Evolutionary conservation across 2,113 vertebrate species (phyloP).

Genomic region (Scophthalmus maximus): DNA sequence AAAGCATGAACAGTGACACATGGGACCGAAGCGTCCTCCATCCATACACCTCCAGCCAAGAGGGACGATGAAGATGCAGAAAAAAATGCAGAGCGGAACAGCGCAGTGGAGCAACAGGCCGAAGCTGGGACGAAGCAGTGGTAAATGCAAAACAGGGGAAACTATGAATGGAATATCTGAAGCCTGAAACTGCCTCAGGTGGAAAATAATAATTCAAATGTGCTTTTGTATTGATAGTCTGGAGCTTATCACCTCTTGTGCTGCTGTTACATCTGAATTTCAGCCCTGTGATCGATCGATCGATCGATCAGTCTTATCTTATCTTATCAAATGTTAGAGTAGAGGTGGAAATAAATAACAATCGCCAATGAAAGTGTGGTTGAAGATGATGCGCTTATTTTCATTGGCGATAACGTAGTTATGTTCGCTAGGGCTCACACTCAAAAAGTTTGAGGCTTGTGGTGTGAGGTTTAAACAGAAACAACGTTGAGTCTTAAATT

Average conservation of each 20-base stretch:
- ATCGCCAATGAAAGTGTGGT: too few relatives aligned
- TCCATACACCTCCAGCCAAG: constrained; percentile 45
- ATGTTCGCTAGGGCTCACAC: too few relatives aligned
- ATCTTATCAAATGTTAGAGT: too few relatives aligned
- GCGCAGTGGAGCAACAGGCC: constrained; percentile 21
- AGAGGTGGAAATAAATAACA: too few relatives aligned
- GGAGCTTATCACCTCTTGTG: constrained; percentile 2
- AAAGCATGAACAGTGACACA: constrained; percentile 69
- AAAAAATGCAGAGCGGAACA: constrained; percentile 38
- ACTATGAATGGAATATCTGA: constrained; percentile 16
- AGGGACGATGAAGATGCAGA: constrained; percentile 55
- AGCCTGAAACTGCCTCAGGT: constrained; percentile 25
- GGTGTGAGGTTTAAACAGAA: too few relatives aligned
- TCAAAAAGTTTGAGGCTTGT: too few relatives aligned
- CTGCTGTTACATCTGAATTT: background rate
- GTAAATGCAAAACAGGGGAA: constrained; percentile 38
- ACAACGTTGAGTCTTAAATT: too few relatives aligned
- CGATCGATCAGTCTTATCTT: too few relatives aligned
- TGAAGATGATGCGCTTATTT: too few relatives aligned
- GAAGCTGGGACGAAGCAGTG: constrained; percentile 38
- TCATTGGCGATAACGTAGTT: too few relatives aligned
- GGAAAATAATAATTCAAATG: constrained; percentile 22
- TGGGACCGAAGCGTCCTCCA: constrained; percentile 23
- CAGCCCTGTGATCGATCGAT: too few relatives aligned
- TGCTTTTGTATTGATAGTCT: background rate